Evolutionary conservation across 2,113 vertebrate species (phyloP).

Genomic region (Bothrops jararaca): DNA sequence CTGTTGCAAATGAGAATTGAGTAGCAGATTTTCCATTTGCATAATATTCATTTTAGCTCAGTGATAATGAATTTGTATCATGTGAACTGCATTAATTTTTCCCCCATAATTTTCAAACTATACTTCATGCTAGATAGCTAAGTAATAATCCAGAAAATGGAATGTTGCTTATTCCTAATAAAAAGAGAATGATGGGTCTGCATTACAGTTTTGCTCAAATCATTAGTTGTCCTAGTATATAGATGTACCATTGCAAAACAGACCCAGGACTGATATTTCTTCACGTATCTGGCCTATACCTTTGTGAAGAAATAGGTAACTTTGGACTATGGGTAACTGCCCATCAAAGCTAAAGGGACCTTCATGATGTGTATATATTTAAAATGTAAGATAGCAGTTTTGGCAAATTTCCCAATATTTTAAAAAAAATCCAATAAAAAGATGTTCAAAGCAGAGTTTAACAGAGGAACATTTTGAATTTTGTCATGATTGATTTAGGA

Average conservation of each 20-base stretch:
- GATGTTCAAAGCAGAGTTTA: background rate
- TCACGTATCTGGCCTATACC: background rate
- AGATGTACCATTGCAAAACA: background rate
- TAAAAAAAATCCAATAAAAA: background rate
- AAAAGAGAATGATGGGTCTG: background rate
- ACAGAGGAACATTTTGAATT: background rate
- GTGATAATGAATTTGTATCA: background rate
- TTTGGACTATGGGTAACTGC: background rate
- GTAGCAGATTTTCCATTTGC: conserved; percentile 13
- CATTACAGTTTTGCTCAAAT: background rate
- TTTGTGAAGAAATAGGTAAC: background rate
- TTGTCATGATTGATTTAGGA: background rate
- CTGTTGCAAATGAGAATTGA: conserved; percentile 22
- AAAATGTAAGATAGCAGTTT: background rate
- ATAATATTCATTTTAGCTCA: conserved; percentile 20
- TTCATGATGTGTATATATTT: background rate
- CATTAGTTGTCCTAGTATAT: background rate
- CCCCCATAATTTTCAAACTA: background rate
- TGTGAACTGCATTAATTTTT: conserved; percentile 17
- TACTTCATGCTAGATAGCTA: conserved; percentile 17
- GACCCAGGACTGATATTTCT: too few relatives aligned
- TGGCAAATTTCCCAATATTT: background rate
- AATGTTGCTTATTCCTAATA: background rate
- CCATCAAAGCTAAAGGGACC: background rate
- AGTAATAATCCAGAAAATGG: conserved; percentile 17